Base-by-base conservation (phyloP, 2,888 invertebrate genomes). In the Spicauda simplicius region DNA sequence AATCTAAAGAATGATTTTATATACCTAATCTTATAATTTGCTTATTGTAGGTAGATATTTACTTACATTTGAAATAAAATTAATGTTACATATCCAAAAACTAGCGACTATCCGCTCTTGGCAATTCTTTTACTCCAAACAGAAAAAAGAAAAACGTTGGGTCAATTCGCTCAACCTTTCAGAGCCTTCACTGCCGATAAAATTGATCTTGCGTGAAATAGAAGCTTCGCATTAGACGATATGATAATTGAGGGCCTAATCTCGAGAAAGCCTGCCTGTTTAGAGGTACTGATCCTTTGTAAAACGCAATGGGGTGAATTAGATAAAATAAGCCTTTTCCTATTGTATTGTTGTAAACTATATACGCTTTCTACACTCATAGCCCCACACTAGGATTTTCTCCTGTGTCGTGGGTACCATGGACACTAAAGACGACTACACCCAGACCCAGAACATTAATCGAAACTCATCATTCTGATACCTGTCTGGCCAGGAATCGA, bases 191-290 rank as follows among this genome's bases (percentile, higher is more conserved):
- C 78, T 76, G 73, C 72, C 73, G 73, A 74, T 79, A 82, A 83
- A 84, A 83, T 83, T 81, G 79, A 81, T 84, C 80, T 80, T 75
- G 74, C 74, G 79, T 79, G 77, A 83, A 83, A 85, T 82, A 80
- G 76, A 77, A 70, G 76, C 69, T 73, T 76, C 73, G 69, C 68
- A 70, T 69, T 75, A 77, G 74, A 69, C 69, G 66, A 68, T 71
- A 70, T 68, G 61, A 65, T 71, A 69, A 72, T 70, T 72, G 68
- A 70, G 55, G 56, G 69, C 48, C 54, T 64, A 56, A 60, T 68
- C 64, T 67, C 55, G 50, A 60, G 50, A 48, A 57, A 53, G 41
- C 58, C 58, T 12, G 14, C 33, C 53, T 58, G 20, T 58, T 64
- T 57, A 58, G 37, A 53, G 50, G 18, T 50, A 33, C 50, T 16